Conservation (phyloP, 92 coral and sea anemone species). For the Ricordea florida region DNA sequence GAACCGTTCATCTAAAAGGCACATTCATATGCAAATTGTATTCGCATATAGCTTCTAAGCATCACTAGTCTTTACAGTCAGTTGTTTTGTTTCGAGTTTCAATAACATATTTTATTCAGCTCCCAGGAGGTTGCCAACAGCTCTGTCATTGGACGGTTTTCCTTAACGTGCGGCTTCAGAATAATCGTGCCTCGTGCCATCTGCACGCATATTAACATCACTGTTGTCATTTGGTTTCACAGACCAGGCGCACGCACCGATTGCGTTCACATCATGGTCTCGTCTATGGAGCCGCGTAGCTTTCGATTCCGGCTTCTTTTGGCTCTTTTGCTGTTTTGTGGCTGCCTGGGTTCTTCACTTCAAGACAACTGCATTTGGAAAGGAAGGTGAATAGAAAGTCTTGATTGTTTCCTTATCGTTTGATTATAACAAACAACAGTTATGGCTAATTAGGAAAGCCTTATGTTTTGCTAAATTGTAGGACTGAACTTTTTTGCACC, state of each 20-base stretch:
- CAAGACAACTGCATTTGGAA: conserved; percentile 28
- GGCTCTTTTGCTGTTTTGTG: not conserved
- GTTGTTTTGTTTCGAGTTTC: conserved; percentile 31
- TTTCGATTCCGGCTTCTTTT: not conserved
- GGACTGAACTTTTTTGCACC: too few species aligned
- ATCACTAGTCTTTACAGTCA: conserved; percentile 13
- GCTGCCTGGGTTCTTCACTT: not conserved
- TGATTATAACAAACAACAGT: not conserved
- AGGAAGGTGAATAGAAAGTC: conserved; percentile 10
- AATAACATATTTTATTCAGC: conserved; percentile 15
- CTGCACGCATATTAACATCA: conserved; percentile 7
- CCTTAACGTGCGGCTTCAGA: conserved; percentile 20
- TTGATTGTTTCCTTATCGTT: not conserved
- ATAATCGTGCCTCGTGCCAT: conserved; percentile 70
- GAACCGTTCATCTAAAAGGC: not conserved
- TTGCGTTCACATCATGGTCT: not conserved
- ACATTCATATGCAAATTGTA: conserved; percentile 33
- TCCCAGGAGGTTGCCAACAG: conserved; percentile 20
- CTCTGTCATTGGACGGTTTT: conserved; percentile 26
- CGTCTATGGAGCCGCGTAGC: not conserved
- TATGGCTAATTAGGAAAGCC: not conserved
- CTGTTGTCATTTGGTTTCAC: conserved; percentile 10
- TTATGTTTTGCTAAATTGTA: too few species aligned
- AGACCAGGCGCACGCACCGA: not conserved
- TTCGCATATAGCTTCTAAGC: not conserved